Base-by-base conservation (phyloP, 2,113 vertebrate genomes). In the Forbesichthys agassizii region DNA sequence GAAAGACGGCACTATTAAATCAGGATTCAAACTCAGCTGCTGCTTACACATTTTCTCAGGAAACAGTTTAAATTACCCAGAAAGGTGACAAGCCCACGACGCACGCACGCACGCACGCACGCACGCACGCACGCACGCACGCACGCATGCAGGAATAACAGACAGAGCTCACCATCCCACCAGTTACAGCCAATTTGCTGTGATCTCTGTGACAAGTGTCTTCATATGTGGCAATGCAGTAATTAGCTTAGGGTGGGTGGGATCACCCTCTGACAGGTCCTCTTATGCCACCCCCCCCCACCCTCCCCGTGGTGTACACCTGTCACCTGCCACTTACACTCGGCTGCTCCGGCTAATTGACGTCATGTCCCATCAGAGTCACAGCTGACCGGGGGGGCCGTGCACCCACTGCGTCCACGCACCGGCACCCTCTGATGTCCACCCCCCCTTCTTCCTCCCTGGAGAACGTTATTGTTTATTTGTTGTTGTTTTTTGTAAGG, bases 271-370 rank as follows among this genome's bases (percentile, higher is more conserved):
- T 27, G 60, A 77, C 49, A 42, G 11, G 33, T 56, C 47, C 48
- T 42, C 68, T 81, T 75, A 65, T 76, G n/a, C n/a, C n/a, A 61
- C 51, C 13, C 20, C 12, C 63, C 57, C 68, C 47, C 66, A 47
- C 36, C 53, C 20, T 63, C 48, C 36, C 53, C 16, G 16, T 16
- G 16, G 10, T 20, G 11, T 56, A 73, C 73, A 77, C 68, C 78
- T 81, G 85, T 82, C 82, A 83, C 48, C 61, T 78, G 78, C 67
- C 66, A 67, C 84, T 86, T 71, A 84, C 84, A 86, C 89, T 86
- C 54, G 59, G 63, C 79, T 88, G 85, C 87, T 80, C 74, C 69
- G 81, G 76, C 85, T 89, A 89, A 90, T 88, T 88, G 82, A 88
- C 86, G 81, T 78, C 82, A 83, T 82, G 81, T 78, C 78, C 85